phyloP scores from a whole-genome alignment of 2,888 invertebrate species.

The Aricia artaxerxes region DNA sequence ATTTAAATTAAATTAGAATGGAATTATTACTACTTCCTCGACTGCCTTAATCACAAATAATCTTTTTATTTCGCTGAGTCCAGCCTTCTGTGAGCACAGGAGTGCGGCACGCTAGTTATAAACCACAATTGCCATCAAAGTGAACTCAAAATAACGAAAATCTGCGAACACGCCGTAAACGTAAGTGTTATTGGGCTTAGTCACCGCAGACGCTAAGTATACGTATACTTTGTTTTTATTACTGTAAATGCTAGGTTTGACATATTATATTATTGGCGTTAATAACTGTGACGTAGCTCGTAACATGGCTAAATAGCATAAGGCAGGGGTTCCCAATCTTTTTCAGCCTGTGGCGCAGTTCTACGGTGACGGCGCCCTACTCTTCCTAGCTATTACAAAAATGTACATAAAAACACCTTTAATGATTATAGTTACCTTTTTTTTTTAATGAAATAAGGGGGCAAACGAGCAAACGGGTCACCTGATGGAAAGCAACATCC shows the following conservation, averaged over 20 bases:
- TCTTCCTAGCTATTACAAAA: no score
- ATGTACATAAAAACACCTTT: no score
- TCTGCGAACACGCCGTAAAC: conserved; percentile 5
- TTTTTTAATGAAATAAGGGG: no score
- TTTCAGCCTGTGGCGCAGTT: no score
- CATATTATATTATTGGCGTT: conserved; percentile 15
- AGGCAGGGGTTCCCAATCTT: background rate
- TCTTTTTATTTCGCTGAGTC: background rate
- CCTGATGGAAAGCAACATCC: no score
- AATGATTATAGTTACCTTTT: no score
- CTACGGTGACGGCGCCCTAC: no score
- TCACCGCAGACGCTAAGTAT: conserved; percentile 22
- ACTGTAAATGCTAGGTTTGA: conserved; percentile 26
- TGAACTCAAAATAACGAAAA: background rate
- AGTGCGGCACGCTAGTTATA: background rate
- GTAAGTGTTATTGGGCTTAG: conserved; percentile 21
- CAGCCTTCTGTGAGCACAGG: background rate
- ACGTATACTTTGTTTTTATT: conserved; percentile 23
- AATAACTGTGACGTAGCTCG: background rate
- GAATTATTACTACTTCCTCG: no score
- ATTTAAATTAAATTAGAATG: no score
- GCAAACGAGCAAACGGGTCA: no score
- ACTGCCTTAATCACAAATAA: background rate
- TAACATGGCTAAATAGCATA: background rate
- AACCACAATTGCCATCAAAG: conserved; percentile 10